Evolutionary conservation across 1,140 invertebrate genomes (phyloP).

Genomic region (Portunus trituberculatus): DNA sequence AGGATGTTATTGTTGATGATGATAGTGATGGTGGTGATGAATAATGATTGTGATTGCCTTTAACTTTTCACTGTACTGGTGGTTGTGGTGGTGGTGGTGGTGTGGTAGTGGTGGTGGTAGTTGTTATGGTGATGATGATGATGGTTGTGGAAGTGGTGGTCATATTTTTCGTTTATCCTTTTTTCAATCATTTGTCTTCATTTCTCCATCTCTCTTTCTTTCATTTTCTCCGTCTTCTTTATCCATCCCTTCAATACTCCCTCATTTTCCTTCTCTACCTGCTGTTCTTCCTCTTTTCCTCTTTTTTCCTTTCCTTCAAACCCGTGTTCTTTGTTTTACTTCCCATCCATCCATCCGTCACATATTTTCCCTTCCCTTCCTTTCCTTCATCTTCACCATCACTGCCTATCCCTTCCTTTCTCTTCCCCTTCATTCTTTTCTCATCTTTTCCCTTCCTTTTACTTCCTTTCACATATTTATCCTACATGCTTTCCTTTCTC

Average conservation of each 20-base stretch:
- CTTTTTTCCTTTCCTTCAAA: neutral
- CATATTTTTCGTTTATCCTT: neutral
- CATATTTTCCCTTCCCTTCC: neutral
- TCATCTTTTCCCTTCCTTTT: too few species aligned
- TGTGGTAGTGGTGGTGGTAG: neutral
- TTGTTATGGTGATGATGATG: too few species aligned
- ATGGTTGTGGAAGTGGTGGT: neutral
- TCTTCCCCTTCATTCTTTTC: neutral
- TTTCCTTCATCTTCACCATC: neutral
- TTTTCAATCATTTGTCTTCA: neutral
- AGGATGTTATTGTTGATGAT: neutral
- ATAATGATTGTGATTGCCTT: neutral
- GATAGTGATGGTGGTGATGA: neutral
- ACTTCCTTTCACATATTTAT: too few species aligned
- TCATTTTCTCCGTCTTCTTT: neutral
- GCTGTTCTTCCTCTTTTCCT: neutral
- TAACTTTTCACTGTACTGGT: too few species aligned
- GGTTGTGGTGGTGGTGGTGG: too few species aligned
- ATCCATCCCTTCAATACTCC: neutral
- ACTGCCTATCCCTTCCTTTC: neutral
- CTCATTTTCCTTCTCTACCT: neutral
- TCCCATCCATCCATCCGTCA: neutral
- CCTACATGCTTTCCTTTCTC: too few species aligned
- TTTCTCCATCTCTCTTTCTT: neutral
- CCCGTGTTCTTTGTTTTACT: neutral